Percentiles rank a stretch among this genome's conserved stretches.
phyloP scores from a whole-genome alignment of 2,888 invertebrate species.

The Phalangium opilio region DNA sequence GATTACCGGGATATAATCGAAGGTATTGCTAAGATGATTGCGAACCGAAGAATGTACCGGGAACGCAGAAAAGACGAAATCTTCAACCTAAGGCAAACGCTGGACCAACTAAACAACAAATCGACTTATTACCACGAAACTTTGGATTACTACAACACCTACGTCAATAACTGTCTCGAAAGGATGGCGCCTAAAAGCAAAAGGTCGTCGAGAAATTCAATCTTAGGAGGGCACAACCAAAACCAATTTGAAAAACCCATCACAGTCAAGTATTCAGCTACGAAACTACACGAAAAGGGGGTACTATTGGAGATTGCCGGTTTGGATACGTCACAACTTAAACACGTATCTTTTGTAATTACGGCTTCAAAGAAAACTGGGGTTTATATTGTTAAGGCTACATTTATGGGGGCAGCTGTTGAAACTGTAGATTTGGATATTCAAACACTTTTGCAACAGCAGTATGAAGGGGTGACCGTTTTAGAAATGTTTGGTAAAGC shows the following conservation, averaged over 20 bases:
- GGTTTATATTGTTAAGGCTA: constrained; percentile 51
- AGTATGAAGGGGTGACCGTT: constrained; percentile 57
- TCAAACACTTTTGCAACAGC: constrained; percentile 51
- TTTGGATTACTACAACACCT: constrained; percentile 56
- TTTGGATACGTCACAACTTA: constrained; percentile 48
- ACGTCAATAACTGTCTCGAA: constrained; percentile 54
- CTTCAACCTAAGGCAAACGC: constrained; percentile 44
- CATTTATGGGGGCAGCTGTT: constrained; percentile 60
- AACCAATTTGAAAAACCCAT: constrained; percentile 2
- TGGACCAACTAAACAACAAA: constrained; percentile 48
- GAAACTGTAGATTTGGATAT: constrained; percentile 54
- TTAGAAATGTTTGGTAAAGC: constrained; percentile 65
- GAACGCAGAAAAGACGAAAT: constrained; percentile 42
- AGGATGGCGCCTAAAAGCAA: constrained; percentile 49
- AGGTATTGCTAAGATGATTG: constrained; percentile 51
- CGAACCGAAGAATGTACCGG: constrained; percentile 48
- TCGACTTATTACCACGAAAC: constrained; percentile 57
- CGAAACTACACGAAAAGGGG: constrained; percentile 52
- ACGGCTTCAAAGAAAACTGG: constrained; percentile 43
- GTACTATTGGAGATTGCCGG: constrained; percentile 54
- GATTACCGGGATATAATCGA: constrained; percentile 55
- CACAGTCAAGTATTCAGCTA: constrained; percentile 46
- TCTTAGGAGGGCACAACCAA: background rate
- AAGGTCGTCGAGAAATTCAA: constrained; percentile 18
- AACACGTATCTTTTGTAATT: constrained; percentile 59